phyloP scores from a whole-genome alignment of 23 tunicate genomes.

The Styela clava region DNA sequence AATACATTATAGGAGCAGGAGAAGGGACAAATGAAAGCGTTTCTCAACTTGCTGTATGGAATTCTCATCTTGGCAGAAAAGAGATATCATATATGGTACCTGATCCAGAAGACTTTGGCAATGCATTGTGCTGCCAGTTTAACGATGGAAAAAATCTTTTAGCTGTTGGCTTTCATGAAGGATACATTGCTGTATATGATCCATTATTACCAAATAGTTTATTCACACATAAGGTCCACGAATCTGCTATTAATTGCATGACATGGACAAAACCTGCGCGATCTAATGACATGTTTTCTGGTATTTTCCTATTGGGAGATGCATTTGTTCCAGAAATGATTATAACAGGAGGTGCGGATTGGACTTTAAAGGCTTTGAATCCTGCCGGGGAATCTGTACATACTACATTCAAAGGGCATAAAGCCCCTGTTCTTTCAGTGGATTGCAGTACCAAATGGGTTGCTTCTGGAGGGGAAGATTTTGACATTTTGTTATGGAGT shows the following conservation, averaged over 20 bases:
- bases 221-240: not conserved
- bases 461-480: constrained; percentile 37
- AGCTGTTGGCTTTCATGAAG: constrained; percentile 48
- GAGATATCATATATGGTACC: not conserved
- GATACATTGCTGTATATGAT: constrained; percentile 18
- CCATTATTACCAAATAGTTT: not conserved
- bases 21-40: constrained; percentile 10
- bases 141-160: not conserved
- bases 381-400: not conserved
- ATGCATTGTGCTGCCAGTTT: constrained; percentile 23
- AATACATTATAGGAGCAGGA: constrained; percentile 27
- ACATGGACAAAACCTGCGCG: constrained; percentile 1
- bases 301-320: not conserved
- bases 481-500: constrained; percentile 25
- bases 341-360: constrained; percentile 25
- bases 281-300: not conserved
- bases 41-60: constrained; percentile 33
- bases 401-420: constrained; percentile 36
- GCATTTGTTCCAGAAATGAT: not conserved
- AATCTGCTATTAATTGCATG: constrained; percentile 23
- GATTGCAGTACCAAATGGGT: constrained; percentile 7
- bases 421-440: constrained; percentile 20
- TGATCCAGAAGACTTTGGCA: constrained; percentile 3
- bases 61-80: constrained; percentile 20
- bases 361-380: constrained; percentile 28